A percentile compares a stretch with the other conserved stretches of the same genome.
Conservation (phyloP, 2,888 invertebrate species). For the Ophion slaviceki region DNA sequence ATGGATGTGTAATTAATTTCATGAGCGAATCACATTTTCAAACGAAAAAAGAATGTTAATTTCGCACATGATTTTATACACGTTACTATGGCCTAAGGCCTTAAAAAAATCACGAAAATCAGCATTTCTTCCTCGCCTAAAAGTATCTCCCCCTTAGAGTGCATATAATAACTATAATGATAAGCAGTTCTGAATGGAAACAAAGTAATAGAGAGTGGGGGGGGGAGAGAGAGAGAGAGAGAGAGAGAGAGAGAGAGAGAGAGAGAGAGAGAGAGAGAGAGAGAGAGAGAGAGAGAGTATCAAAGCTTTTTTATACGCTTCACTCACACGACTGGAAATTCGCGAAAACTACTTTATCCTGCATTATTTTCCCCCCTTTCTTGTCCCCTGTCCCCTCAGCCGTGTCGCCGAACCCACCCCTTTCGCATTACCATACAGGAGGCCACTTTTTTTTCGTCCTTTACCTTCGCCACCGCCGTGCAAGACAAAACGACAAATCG, state of each 20-base stretch:
- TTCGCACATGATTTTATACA: no score
- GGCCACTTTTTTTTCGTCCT: neutral
- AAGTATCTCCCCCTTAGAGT: neutral
- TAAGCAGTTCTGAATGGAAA: neutral
- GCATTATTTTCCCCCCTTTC: neutral
- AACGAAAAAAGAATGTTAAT: no score
- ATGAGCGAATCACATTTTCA: no score
- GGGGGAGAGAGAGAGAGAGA: neutral
- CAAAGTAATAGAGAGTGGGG: neutral
- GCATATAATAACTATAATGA: neutral
- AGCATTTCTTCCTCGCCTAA: no score
- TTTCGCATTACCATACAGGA: neutral
- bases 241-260: neutral
- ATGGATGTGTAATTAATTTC: no score
- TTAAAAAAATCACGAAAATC: no score
- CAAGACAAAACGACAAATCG: slow-evolving; percentile 4
- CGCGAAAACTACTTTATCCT: slow-evolving; percentile 24
- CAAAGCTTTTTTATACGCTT: slow-evolving; percentile 6
- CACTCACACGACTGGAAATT: neutral
- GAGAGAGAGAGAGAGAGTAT: neutral
- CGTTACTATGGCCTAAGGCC: no score
- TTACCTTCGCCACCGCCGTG: neutral
- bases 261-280: neutral
- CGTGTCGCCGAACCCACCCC: neutral
- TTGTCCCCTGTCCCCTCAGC: no score